Percentiles rank a stretch among this genome's conserved stretches.
Evolutionary conservation across 1,140 invertebrate species (phyloP).

Genomic region (Lordiphosa collinella): DNA sequence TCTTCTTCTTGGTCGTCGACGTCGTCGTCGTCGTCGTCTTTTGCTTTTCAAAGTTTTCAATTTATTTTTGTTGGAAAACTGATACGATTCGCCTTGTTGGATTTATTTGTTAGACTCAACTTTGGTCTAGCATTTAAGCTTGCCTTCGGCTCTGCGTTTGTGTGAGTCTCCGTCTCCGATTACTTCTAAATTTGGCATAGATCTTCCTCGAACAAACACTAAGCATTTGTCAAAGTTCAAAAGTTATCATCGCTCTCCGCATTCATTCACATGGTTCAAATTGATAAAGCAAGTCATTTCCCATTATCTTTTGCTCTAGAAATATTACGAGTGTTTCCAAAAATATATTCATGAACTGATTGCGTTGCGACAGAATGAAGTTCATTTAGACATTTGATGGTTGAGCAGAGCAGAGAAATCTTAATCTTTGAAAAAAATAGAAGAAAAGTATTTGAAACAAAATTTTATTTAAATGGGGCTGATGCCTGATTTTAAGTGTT

Average conservation of each 20-base stretch:
- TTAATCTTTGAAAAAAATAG: too few species aligned
- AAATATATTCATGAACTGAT: too few species aligned
- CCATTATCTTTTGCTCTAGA: background rate
- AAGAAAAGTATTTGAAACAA: too few species aligned
- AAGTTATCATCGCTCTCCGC: conserved; percentile 17
- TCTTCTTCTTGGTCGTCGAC: background rate
- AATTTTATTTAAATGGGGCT: too few species aligned
- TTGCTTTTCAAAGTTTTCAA: conserved; percentile 47
- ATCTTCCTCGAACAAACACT: background rate
- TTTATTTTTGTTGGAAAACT: conserved; percentile 43
- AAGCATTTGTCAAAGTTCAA: conserved; percentile 18
- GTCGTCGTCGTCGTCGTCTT: conserved; percentile 21
- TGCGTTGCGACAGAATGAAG: too few species aligned
- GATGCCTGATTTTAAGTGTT: too few species aligned
- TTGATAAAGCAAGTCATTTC: conserved; percentile 1
- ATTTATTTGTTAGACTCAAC: conserved; percentile 16
- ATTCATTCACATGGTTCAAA: background rate
- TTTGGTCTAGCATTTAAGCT: conserved; percentile 7
- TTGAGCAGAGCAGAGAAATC: too few species aligned
- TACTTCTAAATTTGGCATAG: conserved; percentile 1
- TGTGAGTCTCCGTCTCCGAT: conserved; percentile 1
- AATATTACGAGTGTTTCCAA: background rate
- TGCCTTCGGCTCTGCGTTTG: background rate
- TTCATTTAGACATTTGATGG: too few species aligned
- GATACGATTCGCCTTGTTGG: conserved; percentile 23